Base-by-base conservation (phyloP, 2,113 vertebrate genomes). In the Cromileptes altivelis region DNA sequence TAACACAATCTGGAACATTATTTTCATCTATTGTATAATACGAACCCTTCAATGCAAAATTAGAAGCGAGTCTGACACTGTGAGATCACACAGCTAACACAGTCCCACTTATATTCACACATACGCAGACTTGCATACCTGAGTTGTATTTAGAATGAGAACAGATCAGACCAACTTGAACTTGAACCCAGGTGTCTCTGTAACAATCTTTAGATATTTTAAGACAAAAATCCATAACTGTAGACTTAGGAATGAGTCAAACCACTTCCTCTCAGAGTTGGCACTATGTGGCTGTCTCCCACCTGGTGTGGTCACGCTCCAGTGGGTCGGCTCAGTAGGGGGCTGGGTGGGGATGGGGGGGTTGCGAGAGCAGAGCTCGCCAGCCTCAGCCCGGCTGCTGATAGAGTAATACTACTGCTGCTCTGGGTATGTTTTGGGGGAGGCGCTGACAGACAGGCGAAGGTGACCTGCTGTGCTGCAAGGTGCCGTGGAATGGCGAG, bases 361-460 rank as follows among this genome's bases (percentile, higher is more conserved):
- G 30, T 30, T 30, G 18, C 2, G 53, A 6, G 74, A 64, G 80
- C 73, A 73, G 50, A 73, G 60, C 50, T 81, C 2, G 13, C 21
- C 27, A 81, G 75, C 57, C 58, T 72, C 72, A 74, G 87, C 64
- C 72, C 55, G 33, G 70, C 74, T 80, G 80, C 85, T 81, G 84
- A 87, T 80, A 37, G 64, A 85, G 70, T 85, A 83, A 87, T 42
- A 78, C 68, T 56, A 75, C 72, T 55, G 78, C 78, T 78, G 78
- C 58, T 89, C 65, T 67, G 63, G 73, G 67, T 87, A 50, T 78
- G 85, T 82, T 88, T 80, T 62, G 33, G 55, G 78, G 78, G 64
- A 70, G 55, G 77, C 42, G 14, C 30, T 88, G 90, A 90, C 73
- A 89, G 88, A 89, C 88, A 88, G 82, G 82, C 42, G 56, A 74